A percentile compares a stretch with the other conserved stretches of the same genome.
Conservation (phyloP, 2,888 invertebrate genomes). For the Eustalomyia histrio region DNA sequence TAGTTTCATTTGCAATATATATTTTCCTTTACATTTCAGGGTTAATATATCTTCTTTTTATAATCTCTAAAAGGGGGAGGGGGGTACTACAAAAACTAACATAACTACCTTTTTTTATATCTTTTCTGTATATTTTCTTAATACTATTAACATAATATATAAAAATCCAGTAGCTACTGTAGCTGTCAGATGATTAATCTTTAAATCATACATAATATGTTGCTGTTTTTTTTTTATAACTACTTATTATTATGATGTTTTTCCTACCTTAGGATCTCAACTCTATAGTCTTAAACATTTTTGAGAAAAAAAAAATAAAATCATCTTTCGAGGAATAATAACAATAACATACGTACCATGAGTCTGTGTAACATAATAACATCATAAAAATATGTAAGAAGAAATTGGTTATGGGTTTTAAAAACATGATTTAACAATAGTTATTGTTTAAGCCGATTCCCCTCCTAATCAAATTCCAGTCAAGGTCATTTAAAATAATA, state of each 20-base stretch:
- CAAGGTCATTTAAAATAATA: conserved; percentile 45
- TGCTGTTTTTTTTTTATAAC: conserved; percentile 12
- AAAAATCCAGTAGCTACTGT: conserved; percentile 62
- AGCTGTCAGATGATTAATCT: conserved; percentile 66
- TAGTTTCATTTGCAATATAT: neutral
- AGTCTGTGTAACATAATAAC: neutral
- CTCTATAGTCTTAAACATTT: conserved; percentile 28
- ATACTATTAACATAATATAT: conserved; percentile 32
- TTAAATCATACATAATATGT: conserved; percentile 63
- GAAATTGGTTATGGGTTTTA: neutral
- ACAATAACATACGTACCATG: conserved; percentile 5
- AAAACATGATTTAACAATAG: conserved; percentile 51
- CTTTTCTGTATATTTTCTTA: conserved; percentile 13
- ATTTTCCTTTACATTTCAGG: conserved; percentile 7
- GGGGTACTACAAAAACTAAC: conserved; percentile 19
- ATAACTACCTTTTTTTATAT: conserved; percentile 27
- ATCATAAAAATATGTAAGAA: conserved; percentile 10
- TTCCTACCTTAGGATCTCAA: neutral
- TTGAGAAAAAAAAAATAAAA: too few relatives aligned
- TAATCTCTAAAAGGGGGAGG: neutral
- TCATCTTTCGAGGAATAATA: conserved; percentile 21
- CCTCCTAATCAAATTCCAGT: conserved; percentile 3
- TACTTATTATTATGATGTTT: conserved; percentile 26
- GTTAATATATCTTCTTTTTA: conserved; percentile 19
- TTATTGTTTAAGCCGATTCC: conserved; percentile 40